A percentile compares a stretch with the other conserved stretches of the same genome.
phyloP scores from a whole-genome alignment of 2,113 vertebrate species.

The sheep (Ovis aries) region ARS-UI_Ramb_v3.0 NC_056062.1:29670001-29670500 shows the following conservation, averaged over 20 bases:
- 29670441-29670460: neutral
- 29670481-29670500: neutral
- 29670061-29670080: neutral
- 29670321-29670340: neutral
- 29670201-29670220: neutral
- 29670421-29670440: neutral
- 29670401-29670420: too few species aligned
- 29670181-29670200: neutral
- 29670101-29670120: neutral
- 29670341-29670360: neutral
- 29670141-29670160: neutral
- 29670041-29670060: neutral
- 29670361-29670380: neutral
- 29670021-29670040: neutral
- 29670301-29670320: neutral
- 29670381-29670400: neutral
- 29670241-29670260: neutral
- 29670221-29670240: neutral
- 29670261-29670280: too few species aligned
- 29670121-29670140: neutral
- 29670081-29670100: neutral
- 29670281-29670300: neutral
- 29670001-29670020: neutral
- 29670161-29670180: neutral
- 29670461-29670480: neutral